These are phyloP conservation scores for Hippocampus barbouri DNA, from an alignment of 2,113 vertebrate genomes.

Conservation along the genomic window DNA sequence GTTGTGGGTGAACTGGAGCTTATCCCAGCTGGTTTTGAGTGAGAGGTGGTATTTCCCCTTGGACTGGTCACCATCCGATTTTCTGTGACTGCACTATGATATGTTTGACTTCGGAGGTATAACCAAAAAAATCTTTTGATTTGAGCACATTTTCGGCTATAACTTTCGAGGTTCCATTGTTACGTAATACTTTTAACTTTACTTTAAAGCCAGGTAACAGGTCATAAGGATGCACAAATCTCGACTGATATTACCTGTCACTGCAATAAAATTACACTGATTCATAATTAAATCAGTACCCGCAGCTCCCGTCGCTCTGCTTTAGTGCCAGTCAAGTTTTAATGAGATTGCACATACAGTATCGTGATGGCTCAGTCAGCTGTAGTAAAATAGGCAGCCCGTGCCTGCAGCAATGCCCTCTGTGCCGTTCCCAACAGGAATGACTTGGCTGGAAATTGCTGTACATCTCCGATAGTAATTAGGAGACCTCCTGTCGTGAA, in stretches of 20 bases:
- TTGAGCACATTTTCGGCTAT: neutral
- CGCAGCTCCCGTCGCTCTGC: slow-evolving; percentile 4
- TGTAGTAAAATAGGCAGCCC: slow-evolving; percentile 23
- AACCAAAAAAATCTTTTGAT: neutral
- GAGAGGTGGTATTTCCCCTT: too few species aligned
- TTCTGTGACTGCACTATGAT: too few species aligned
- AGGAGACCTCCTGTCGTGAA: slow-evolving; percentile 45
- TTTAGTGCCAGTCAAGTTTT: slow-evolving; percentile 28
- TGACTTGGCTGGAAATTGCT: slow-evolving; percentile 62
- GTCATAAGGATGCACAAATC: neutral
- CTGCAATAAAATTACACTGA: neutral
- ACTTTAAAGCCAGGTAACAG: slow-evolving; percentile 25
- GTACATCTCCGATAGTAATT: slow-evolving; percentile 58
- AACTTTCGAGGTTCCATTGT: neutral
- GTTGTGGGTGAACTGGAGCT: too few species aligned
- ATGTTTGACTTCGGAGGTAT: neutral
- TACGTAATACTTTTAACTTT: slow-evolving; percentile 4
- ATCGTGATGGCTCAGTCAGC: slow-evolving; percentile 16
- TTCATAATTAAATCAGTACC: slow-evolving; percentile 24
- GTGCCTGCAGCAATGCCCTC: slow-evolving; percentile 16
- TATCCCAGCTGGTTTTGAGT: too few species aligned
- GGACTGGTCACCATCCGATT: too few species aligned
- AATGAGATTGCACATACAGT: slow-evolving; percentile 26
- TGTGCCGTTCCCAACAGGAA: slow-evolving; percentile 38
- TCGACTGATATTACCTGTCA: slow-evolving; percentile 1